These are phyloP conservation scores for Ataeniobius toweri DNA, from an alignment of 2,797 vertebrate species.

Conservation along the genomic window DNA sequence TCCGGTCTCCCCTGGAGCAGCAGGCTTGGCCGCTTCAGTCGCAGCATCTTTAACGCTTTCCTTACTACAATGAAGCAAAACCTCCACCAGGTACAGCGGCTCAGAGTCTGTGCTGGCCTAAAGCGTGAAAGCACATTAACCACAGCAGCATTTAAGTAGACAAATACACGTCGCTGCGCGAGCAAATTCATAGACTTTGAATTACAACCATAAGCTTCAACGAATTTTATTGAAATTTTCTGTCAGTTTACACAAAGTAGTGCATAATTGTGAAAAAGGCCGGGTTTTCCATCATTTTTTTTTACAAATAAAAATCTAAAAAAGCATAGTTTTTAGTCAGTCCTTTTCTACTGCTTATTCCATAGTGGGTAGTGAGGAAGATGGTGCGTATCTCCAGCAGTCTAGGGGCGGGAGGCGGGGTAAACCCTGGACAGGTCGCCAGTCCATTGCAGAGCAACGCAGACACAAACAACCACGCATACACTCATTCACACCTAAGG, in stretches of 20 bases:
- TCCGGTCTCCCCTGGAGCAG: conserved; percentile 87
- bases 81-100: conserved; percentile 92
- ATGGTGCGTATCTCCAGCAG: too few relatives aligned
- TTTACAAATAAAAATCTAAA: not conserved
- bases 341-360: too few relatives aligned
- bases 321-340: too few relatives aligned
- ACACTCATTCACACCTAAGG: too few relatives aligned
- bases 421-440: too few relatives aligned
- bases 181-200: not conserved
- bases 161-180: not conserved
- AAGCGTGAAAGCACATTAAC: conserved; percentile 6
- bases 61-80: conserved; percentile 92
- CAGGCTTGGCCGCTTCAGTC: conserved; percentile 91
- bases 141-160: rapidly evolving
- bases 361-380: too few relatives aligned
- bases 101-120: conserved; percentile 88
- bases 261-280: not conserved
- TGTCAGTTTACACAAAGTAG: not conserved
- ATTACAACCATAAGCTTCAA: not conserved
- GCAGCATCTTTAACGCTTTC: conserved; percentile 93
- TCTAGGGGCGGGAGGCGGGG: too few relatives aligned
- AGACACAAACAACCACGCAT: too few relatives aligned
- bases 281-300: too few relatives aligned
- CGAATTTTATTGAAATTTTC: not conserved
- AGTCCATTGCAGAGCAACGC: too few relatives aligned